These are phyloP conservation scores for Prochilodus magdalenae DNA, from an alignment of 2,113 vertebrate species.

Conservation along the genomic window DNA sequence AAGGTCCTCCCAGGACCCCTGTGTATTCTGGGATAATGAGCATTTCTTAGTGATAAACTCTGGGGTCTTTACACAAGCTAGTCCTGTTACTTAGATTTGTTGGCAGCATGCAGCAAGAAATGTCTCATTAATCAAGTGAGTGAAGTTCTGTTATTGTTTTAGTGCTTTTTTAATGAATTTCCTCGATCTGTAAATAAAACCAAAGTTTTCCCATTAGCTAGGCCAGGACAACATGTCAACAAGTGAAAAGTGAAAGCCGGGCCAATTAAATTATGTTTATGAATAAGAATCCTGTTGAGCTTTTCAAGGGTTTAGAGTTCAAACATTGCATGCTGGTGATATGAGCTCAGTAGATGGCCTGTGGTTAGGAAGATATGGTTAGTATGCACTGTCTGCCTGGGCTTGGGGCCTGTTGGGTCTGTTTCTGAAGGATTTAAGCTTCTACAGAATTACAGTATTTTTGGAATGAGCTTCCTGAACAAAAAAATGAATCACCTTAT, in stretches of 20 bases:
- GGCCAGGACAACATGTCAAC: not conserved
- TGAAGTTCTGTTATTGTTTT: not conserved
- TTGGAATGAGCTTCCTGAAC: too few relatives aligned
- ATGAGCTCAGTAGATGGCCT: not conserved
- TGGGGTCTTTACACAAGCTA: not conserved
- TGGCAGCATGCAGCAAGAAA: not conserved
- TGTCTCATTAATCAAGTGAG: not conserved
- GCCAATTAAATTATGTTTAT: not conserved
- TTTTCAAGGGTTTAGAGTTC: conserved; percentile 4
- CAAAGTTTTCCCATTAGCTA: not conserved
- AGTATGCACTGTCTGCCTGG: not conserved
- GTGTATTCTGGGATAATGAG: too few relatives aligned
- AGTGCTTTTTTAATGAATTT: conserved; percentile 5
- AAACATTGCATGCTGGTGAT: not conserved
- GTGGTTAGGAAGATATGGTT: not conserved
- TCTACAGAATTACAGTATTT: not conserved
- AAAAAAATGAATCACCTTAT: too few relatives aligned
- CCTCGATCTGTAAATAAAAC: conserved; percentile 12
- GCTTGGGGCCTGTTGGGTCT: not conserved
- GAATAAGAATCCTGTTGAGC: conserved; percentile 7
- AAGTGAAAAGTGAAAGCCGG: not conserved
- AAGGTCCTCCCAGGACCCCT: too few relatives aligned
- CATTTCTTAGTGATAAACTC: too few relatives aligned
- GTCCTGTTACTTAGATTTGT: not conserved
- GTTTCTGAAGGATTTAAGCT: not conserved